Evolutionary conservation across 2,113 vertebrate genomes (phyloP).

Genomic region (Canis aureus): DNA sequence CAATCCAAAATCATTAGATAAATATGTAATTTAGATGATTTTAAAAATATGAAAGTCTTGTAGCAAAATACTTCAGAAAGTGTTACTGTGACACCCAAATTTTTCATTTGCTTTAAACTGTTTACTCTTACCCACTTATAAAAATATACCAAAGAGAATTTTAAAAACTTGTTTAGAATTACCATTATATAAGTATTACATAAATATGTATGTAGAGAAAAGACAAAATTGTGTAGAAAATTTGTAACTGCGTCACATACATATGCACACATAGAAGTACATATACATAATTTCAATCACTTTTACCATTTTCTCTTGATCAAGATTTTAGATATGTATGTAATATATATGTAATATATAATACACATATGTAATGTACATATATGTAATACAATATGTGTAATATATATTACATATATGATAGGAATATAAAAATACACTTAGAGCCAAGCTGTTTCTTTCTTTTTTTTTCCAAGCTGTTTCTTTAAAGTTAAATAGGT

Average conservation of each 20-base stretch:
- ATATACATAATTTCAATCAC: not conserved
- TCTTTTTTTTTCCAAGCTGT: not conserved
- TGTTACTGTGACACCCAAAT: not conserved
- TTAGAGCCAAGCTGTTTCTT: not conserved
- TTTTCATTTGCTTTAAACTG: slow-evolving; percentile 41
- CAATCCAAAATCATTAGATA: slow-evolving; percentile 35
- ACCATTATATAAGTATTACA: not conserved
- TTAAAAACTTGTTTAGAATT: slow-evolving; percentile 4
- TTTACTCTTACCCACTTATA: not conserved
- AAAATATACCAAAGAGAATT: not conserved
- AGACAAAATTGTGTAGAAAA: slow-evolving; percentile 23
- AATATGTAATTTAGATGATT: not conserved
- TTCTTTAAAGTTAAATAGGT: not conserved
- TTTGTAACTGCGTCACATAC: not conserved
- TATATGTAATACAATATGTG: not conserved
- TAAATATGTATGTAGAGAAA: not conserved
- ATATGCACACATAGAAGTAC: not conserved
- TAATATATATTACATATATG: not conserved
- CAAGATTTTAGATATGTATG: not conserved
- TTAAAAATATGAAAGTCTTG: slow-evolving; percentile 40
- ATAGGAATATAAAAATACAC: not conserved
- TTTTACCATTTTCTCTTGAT: slow-evolving; percentile 20
- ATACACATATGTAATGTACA: not conserved
- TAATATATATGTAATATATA: not conserved
- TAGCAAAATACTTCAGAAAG: slow-evolving; percentile 38